Conservation (phyloP, 2,797 vertebrate genomes). For the Trichosurus vulpecula region DNA sequence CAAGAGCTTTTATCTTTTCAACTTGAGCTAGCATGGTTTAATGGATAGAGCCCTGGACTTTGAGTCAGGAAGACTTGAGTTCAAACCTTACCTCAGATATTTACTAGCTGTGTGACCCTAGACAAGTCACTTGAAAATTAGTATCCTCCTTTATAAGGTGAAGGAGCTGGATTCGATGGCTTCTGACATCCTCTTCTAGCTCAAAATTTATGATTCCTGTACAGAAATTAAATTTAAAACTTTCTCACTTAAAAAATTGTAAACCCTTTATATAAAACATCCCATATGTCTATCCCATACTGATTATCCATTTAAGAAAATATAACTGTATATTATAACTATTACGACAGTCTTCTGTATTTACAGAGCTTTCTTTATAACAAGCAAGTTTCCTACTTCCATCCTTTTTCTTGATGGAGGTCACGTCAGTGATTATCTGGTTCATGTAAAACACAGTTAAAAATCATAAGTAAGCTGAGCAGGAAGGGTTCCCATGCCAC, state of each 20-base stretch:
- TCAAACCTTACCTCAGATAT: not conserved
- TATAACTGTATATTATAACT: not conserved
- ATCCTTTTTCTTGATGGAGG: not conserved
- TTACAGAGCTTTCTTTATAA: not conserved
- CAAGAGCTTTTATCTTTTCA: not conserved
- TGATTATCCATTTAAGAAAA: not conserved
- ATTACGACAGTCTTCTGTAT: not conserved
- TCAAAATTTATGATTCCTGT: not conserved
- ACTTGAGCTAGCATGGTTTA: not conserved
- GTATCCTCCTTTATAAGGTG: not conserved
- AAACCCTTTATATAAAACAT: not conserved
- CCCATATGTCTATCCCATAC: not conserved
- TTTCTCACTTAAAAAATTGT: not conserved
- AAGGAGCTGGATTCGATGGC: not conserved
- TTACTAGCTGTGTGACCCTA: not conserved
- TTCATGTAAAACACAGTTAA: not conserved
- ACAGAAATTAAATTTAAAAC: not conserved
- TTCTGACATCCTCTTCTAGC: not conserved
- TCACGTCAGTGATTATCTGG: not conserved
- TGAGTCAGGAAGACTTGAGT: not conserved
- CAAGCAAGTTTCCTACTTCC: not conserved
- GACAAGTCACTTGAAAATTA: not conserved
- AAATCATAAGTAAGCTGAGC: not conserved
- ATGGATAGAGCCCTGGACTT: not conserved
- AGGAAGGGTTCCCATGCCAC: not conserved